Evolutionary conservation across 2,888 invertebrate species (phyloP).

Genomic region (Diplolepis rosae): DNA sequence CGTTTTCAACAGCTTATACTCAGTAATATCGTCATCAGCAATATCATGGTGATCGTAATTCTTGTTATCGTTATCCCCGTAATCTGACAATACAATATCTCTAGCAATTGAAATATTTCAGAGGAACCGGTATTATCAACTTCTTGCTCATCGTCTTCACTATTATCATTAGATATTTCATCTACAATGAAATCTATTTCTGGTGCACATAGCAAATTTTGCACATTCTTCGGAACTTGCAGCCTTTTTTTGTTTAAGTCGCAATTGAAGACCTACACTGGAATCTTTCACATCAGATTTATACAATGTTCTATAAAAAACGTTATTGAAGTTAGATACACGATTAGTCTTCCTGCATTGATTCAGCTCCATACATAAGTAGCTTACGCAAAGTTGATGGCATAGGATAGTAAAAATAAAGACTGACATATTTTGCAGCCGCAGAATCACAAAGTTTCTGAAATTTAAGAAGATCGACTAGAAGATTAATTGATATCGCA

Average conservation of each 20-base stretch:
- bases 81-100: neutral
- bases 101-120: neutral
- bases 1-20: no score
- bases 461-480: slow-evolving; percentile 17
- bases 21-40: no score
- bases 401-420: slow-evolving; percentile 34
- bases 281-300: neutral
- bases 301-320: slow-evolving; percentile 29
- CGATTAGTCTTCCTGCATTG: slow-evolving; percentile 32
- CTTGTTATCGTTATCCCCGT: neutral
- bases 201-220: no score
- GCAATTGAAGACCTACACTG: neutral
- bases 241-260: neutral
- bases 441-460: slow-evolving; percentile 28
- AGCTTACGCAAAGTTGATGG: slow-evolving; percentile 35
- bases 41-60: no score
- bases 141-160: neutral
- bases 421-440: slow-evolving; percentile 31
- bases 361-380: slow-evolving; percentile 31
- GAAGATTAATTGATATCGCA: slow-evolving; percentile 3
- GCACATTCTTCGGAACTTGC: no score
- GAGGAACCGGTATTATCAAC: neutral
- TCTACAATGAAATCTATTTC: no score
- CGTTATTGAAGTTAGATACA: slow-evolving; percentile 18
- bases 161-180: neutral